Evolutionary conservation across 2,797 vertebrate species (phyloP).

Genomic region (Hylomyscus alleni): DNA sequence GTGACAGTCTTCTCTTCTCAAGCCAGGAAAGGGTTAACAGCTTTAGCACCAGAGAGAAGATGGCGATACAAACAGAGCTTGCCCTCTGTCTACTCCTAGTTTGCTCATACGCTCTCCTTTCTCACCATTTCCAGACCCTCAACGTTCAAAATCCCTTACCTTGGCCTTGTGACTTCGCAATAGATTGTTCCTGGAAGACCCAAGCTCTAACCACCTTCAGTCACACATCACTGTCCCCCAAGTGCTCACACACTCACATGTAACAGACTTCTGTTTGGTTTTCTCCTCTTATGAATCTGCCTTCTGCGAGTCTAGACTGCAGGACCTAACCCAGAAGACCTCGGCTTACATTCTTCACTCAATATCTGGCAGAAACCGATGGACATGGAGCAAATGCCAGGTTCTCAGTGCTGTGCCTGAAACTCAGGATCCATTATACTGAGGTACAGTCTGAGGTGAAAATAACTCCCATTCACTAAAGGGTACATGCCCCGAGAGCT

Average conservation of each 20-base stretch:
- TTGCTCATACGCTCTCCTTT: neutral
- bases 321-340: neutral
- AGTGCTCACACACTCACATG: neutral
- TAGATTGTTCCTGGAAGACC: neutral
- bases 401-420: neutral
- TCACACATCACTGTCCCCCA: neutral
- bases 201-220: neutral
- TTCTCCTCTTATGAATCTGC: conserved; percentile 24
- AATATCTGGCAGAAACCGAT: neutral
- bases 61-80: neutral
- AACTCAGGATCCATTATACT: neutral
- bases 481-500: neutral
- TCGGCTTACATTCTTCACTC: neutral
- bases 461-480: neutral
- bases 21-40: neutral
- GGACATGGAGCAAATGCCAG: neutral
- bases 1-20: neutral
- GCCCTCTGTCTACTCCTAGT: neutral
- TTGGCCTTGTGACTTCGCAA: conserved; percentile 4
- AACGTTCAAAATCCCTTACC: conserved; percentile 14
- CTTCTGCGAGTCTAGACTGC: neutral
- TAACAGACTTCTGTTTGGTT: neutral
- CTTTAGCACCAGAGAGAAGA: neutral
- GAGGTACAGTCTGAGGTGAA: neutral
- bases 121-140: neutral